Evolutionary conservation across 30 jellyfish, hydroid and myxozoan genomes (phyloP).

Genomic region (Hydractinia symbiolongicarpus): DNA sequence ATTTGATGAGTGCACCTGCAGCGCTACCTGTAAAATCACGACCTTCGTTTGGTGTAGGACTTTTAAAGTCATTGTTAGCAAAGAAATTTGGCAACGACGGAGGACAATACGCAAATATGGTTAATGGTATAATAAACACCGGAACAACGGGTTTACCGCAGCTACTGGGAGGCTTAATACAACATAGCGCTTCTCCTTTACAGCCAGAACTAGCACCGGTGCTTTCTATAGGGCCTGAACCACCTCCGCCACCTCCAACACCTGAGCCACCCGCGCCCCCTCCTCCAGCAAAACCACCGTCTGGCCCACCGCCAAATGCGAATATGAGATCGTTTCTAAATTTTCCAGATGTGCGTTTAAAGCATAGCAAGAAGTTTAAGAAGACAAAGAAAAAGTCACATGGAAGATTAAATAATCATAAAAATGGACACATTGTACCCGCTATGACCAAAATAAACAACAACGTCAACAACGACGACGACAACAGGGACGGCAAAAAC

Average conservation of each 20-base stretch:
- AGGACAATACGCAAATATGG: not conserved
- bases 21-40: not conserved
- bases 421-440: too few relatives aligned
- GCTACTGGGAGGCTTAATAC: not conserved
- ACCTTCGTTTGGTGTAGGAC: not conserved
- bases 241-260: constrained; percentile 2
- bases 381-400: not conserved
- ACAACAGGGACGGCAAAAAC: not conserved
- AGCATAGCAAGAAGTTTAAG: not conserved
- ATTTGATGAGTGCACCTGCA: not conserved
- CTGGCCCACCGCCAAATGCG: constrained; percentile 11
- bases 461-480: not conserved
- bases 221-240: constrained; percentile 1
- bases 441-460: too few relatives aligned
- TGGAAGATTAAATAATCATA: too few relatives aligned
- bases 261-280: not conserved
- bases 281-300: constrained; percentile 9
- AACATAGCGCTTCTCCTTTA: constrained; percentile 2
- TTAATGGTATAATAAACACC: not conserved
- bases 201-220: constrained; percentile 17
- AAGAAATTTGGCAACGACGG: constrained; percentile 6
- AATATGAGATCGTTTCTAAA: not conserved
- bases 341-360: not conserved
- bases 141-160: constrained; percentile 3
- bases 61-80: constrained; percentile 1